phyloP scores from a whole-genome alignment of 2,888 invertebrate genomes.

The Galeopsomyia nigrocyanea region DNA sequence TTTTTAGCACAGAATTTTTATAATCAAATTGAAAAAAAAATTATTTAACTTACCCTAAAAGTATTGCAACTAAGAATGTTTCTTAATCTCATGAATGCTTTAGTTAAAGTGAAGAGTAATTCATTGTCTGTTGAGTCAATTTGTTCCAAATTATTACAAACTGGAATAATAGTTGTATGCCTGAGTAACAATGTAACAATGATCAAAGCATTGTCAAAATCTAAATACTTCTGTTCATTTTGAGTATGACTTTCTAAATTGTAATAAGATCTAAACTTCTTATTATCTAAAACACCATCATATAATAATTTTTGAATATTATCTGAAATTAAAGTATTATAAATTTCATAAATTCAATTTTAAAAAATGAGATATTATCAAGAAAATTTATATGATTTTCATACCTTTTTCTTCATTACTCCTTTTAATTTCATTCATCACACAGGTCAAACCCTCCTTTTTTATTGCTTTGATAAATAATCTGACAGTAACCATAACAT shows the following conservation, averaged over 20 bases:
- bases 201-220: no score
- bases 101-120: not conserved
- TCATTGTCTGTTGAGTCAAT: not conserved
- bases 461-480: conserved; percentile 8
- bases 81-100: not conserved
- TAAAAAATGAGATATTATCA: not conserved
- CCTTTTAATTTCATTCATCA: not conserved
- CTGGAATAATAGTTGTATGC: no score
- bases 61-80: not conserved
- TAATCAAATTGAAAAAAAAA: no score
- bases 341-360: no score
- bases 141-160: not conserved
- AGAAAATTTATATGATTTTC: not conserved
- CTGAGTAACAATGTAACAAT: no score
- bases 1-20: no score
- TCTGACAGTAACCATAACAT: not conserved
- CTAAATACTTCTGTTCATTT: not conserved
- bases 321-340: conserved; percentile 52
- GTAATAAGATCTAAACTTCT: conserved; percentile 53
- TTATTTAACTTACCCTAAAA: not conserved
- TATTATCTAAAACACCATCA: conserved; percentile 60
- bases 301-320: conserved; percentile 59
- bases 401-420: conserved; percentile 55
- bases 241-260: conserved; percentile 1
- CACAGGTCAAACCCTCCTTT: not conserved